Base-by-base conservation (phyloP, 2,888 invertebrate species). In the Spodoptera picta region DNA sequence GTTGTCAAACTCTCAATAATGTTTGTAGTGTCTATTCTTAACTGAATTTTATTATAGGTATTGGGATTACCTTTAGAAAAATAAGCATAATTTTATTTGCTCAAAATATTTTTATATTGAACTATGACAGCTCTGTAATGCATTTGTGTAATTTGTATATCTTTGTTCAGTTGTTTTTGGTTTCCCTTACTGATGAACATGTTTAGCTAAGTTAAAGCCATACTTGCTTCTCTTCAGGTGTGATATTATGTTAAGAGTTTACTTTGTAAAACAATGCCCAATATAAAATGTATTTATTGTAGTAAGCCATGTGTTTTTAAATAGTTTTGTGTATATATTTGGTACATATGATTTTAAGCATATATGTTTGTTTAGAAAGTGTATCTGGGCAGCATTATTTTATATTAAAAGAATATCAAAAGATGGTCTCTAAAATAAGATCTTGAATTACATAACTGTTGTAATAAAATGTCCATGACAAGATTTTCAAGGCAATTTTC, bases 391-490 rank as follows among this genome's bases (percentile, higher is more conserved):
- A 65, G 54, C 58, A 60, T 61, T 12, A 52, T 63, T 19, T 53
- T 46, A 45, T 44, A 45, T 59, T 45, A 48, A 50, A 58, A 60
- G 66, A 64, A 46, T 49, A 52, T 48, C 9, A 42, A 60, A 57
- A 57, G 19, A 54, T 75, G 52, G 48, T 47, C 43, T 71, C 52
- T 56, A 58, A 63, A 46, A 60, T 9, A 36, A 45, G 47, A 63
- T 53, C 49, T 56, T 55, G 27, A 60, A 48, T 43, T 14, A 58
- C 60, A 65, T 27, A 54, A 60, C 62, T 60, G 46, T 52, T 68
- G 49, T 62, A 64, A 48, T 49, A 81, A 76, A 77, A 81, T 77
- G 70, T 79, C 85, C 85, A 85, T 89, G 86, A 89, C 87, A 77
- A 48, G 53, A 55, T 61, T 59, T 56, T 54, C 27, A 62, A 69